Evolutionary conservation across 1,140 invertebrate genomes (phyloP).

Genomic region (Bombyx mori): ASM3026992v2 NC_085121.1:10705501-10706000

Average conservation of each 20-base stretch:
- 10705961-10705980: no score
- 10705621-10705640: slow-evolving; percentile 90
- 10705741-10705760: slow-evolving; percentile 11
- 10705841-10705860: not conserved
- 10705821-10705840: slow-evolving; percentile 15
- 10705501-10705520: no score
- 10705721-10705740: slow-evolving; percentile 9
- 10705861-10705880: no score
- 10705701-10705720: slow-evolving; percentile 27
- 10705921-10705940: no score
- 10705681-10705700: slow-evolving; percentile 31
- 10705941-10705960: no score
- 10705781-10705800: not conserved
- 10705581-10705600: slow-evolving; percentile 80
- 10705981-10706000: no score
- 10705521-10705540: no score
- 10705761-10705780: slow-evolving; percentile 12
- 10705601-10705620: slow-evolving; percentile 79
- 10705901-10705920: no score
- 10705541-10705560: slow-evolving; percentile 16
- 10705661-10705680: slow-evolving; percentile 90
- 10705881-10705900: no score
- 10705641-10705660: slow-evolving; percentile 82
- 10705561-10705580: slow-evolving; percentile 67
- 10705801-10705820: no score